Conservation (phyloP, 2,888 invertebrate genomes). For the Troilus luridus region DNA sequence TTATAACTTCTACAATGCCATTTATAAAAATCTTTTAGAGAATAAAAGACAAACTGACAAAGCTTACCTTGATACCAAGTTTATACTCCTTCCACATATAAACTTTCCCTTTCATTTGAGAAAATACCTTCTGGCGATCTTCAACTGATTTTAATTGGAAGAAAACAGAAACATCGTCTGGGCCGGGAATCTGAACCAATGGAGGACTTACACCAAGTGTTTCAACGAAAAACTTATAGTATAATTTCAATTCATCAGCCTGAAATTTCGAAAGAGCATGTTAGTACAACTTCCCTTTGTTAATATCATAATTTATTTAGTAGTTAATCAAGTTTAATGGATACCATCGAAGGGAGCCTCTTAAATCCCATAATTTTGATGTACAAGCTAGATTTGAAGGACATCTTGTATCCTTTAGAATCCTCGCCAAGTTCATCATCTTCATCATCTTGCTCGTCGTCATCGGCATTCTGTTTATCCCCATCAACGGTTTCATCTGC, state of each 20-base stretch:
- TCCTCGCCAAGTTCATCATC: constrained; percentile 50
- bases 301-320: not conserved
- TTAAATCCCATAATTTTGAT: constrained; percentile 57
- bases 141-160: constrained; percentile 51
- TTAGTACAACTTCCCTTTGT: not conserved
- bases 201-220: constrained; percentile 47
- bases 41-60: not conserved
- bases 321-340: not conserved
- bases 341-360: constrained; percentile 58
- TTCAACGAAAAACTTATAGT: constrained; percentile 48
- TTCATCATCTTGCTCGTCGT: constrained; percentile 57
- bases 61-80: constrained; percentile 42
- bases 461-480: not conserved
- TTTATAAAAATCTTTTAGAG: not conserved
- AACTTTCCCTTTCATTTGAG: constrained; percentile 48
- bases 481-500: constrained; percentile 40
- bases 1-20: no score
- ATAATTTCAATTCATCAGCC: constrained; percentile 55
- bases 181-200: constrained; percentile 51
- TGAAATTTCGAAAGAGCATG: not conserved
- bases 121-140: constrained; percentile 44
- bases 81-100: constrained; percentile 48
- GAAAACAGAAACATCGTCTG: constrained; percentile 48
- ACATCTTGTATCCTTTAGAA: constrained; percentile 51
- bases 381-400: constrained; percentile 55